Evolutionary conservation across 2,797 vertebrate species (phyloP), one percentile per base, ranked within the genome.

Genomic region (Sebastiscus albofasciatus): DNA sequence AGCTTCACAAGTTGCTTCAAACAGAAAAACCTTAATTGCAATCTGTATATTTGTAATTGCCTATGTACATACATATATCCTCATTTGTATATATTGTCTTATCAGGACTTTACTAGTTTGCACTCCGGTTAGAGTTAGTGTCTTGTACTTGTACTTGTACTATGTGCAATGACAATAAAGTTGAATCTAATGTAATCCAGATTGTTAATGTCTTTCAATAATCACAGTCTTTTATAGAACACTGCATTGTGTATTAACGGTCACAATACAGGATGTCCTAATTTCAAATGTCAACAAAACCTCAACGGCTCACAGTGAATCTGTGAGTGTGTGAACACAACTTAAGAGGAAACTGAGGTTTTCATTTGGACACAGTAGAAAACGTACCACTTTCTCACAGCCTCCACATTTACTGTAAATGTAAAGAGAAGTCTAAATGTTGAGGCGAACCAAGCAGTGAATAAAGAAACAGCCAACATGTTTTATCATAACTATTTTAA

Each of bases 271-370:
- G 58, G 56, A 76, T 79, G 61, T 42, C 9, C 56, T 59, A 13
- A 22, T 73, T 70, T 31, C 4, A 36, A 5, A 69, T 22, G 4
- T 8, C 16, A 27, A 49, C 22, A 36, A 80, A 80, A 76, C 60
- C 72, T 55, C 60, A 67, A 4, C 1, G 1, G 2, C 46, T 33
- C 14, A 54, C 14, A 29, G 6, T 36, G 9, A 72, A 22, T 26
- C 20, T 55, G 54, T 69, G 64, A 65, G 24, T n/a, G 10, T 33
- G 27, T 60, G 55, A 69, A 66, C 16, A 8, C 31, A 26, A 20
- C 18, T 39, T 2, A 1, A 24, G 8, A 65, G 49, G 67, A 79
- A 72, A 60, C 67, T 33, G 71, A 64, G 46, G 72, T 78, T 83
- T 82, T 64, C 5, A 49, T 64, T 59, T 34, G 7, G 39, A 70